Conservation (phyloP, 2,797 vertebrate genomes). For the Phrynocephalus vlangalii region DNA sequence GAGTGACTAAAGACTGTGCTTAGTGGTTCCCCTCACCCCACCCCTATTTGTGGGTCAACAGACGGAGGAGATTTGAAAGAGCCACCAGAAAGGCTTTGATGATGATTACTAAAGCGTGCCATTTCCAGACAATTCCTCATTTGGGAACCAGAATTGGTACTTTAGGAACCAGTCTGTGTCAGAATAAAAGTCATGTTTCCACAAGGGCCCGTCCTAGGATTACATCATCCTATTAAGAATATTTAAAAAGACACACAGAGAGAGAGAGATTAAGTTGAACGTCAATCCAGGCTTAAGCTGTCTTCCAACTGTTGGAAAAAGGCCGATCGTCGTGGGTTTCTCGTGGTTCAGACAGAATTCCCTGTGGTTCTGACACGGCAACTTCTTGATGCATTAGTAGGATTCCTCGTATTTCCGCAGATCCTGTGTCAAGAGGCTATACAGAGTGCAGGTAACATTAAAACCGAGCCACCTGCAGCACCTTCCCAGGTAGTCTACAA, state of each 20-base stretch:
- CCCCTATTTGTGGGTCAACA: not conserved
- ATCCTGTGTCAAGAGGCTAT: not conserved
- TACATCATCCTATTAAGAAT: conserved; percentile 64
- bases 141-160: not conserved
- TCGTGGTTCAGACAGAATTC: not conserved
- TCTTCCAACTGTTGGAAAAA: conserved; percentile 6
- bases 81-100: not conserved
- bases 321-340: not conserved
- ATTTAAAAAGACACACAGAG: conserved; percentile 24
- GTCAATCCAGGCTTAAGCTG: conserved; percentile 33
- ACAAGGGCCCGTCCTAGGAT: conserved; percentile 37
- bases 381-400: not conserved
- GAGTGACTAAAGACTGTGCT: not conserved
- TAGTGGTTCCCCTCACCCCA: not conserved
- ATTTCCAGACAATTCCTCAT: not conserved
- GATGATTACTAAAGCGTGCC: accelerated
- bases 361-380: not conserved
- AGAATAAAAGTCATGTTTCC: conserved; percentile 56
- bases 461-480: too few relatives aligned
- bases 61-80: not conserved
- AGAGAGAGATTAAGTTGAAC: not conserved
- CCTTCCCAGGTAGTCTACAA: not conserved
- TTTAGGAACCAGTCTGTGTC: not conserved
- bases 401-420: not conserved
- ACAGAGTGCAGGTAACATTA: too few relatives aligned